These are phyloP conservation scores for Montipora capricornis DNA, from an alignment of 64 coral and sea anemone genomes.

Conservation along the genomic window DNA sequence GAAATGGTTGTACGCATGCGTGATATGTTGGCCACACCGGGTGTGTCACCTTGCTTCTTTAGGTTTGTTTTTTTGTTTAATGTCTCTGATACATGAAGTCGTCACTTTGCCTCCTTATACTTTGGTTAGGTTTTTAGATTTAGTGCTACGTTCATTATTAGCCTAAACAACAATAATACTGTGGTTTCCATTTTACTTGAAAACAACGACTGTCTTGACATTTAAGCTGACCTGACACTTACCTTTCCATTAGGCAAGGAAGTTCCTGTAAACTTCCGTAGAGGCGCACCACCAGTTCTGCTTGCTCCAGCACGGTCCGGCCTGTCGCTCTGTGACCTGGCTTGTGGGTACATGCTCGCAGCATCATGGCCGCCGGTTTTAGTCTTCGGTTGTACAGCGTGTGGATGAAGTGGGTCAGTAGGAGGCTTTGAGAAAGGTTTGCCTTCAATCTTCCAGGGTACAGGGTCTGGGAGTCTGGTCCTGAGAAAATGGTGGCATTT, in stretches of 20 bases:
- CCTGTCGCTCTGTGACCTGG: slow-evolving; percentile 80
- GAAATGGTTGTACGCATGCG: too few relatives aligned
- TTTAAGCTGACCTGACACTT: background rate
- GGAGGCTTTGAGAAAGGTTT: slow-evolving; percentile 84
- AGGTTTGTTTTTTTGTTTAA: too few relatives aligned
- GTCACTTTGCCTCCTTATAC: too few relatives aligned
- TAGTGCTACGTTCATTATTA: too few relatives aligned
- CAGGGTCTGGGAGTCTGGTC: slow-evolving; percentile 67
- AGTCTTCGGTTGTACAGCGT: slow-evolving; percentile 81
- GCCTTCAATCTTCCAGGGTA: slow-evolving; percentile 78
- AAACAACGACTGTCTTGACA: too few relatives aligned
- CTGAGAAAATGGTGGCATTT: slow-evolving; percentile 5
- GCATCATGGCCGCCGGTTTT: slow-evolving; percentile 86
- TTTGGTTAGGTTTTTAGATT: too few relatives aligned
- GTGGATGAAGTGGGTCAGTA: slow-evolving; percentile 93
- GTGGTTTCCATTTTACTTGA: too few relatives aligned
- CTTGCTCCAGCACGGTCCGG: slow-evolving; percentile 84
- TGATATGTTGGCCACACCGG: too few relatives aligned
- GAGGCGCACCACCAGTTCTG: slow-evolving; percentile 76
- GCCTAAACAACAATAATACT: too few relatives aligned
- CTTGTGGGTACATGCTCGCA: slow-evolving; percentile 83
- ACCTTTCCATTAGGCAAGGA: slow-evolving; percentile 59
- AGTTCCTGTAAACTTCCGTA: slow-evolving; percentile 69
- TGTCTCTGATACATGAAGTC: too few relatives aligned
- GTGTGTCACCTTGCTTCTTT: too few relatives aligned